Conservation (phyloP, 2,113 vertebrate species). For the Budorcas taxicolor region DNA sequence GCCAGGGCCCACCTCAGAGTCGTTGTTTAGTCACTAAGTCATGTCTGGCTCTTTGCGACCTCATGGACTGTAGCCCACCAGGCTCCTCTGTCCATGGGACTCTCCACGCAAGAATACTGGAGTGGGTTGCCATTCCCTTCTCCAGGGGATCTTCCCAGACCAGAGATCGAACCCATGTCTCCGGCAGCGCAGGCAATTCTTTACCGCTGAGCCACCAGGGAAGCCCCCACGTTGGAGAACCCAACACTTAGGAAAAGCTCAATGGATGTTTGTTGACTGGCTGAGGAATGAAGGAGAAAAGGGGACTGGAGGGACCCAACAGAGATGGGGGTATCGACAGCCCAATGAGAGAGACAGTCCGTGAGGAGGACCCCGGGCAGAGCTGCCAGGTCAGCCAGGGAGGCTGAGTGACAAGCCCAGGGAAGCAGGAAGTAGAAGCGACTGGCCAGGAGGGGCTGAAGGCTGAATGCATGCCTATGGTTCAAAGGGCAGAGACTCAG, state of each 20-base stretch:
- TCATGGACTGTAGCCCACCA: not conserved
- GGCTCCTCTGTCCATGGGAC: not conserved
- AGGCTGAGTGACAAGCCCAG: not conserved
- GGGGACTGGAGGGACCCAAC: not conserved
- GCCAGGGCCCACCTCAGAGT: rapidly evolving
- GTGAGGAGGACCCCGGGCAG: not conserved
- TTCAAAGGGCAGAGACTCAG: not conserved
- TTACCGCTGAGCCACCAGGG: not conserved
- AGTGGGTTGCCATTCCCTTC: not conserved
- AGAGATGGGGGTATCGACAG: rapidly evolving
- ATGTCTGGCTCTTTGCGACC: not conserved
- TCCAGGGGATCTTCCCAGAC: not conserved
- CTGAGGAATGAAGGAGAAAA: not conserved
- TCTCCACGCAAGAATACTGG: not conserved
- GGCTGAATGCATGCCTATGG: rapidly evolving
- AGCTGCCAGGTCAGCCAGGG: not conserved
- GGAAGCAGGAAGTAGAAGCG: not conserved
- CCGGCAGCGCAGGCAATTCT: not conserved
- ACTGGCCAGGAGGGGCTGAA: not conserved
- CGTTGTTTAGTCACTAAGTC: not conserved
- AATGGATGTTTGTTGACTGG: not conserved
- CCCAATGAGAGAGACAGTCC: not conserved
- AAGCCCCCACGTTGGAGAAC: not conserved
- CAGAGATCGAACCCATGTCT: not conserved
- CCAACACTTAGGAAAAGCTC: not conserved